phyloP scores from a whole-genome alignment of 1,140 invertebrate species.

The Parapsyche elsis region DNA sequence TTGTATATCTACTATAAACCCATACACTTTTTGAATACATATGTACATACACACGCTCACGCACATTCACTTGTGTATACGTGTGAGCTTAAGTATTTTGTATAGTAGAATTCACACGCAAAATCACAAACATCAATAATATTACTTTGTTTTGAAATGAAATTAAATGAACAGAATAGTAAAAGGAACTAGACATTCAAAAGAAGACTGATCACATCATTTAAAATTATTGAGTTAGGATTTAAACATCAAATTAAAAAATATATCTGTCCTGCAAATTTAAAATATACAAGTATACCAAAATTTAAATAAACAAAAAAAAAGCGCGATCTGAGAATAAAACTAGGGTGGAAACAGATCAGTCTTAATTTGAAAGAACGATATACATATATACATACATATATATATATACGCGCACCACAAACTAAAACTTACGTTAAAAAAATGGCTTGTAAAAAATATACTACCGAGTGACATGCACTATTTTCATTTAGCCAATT shows the following conservation, averaged over 20 bases:
- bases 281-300: not conserved
- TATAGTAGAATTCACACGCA: constrained; percentile 47
- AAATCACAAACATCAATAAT: constrained; percentile 31
- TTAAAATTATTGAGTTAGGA: not conserved
- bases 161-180: not conserved
- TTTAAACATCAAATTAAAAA: not conserved
- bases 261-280: not conserved
- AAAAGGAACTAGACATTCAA: not conserved
- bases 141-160: not conserved
- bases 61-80: not conserved
- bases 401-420: not conserved
- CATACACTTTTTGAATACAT: constrained; percentile 14
- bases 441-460: constrained; percentile 30
- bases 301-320: not conserved
- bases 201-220: constrained; percentile 16
- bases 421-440: constrained; percentile 19
- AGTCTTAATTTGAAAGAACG: constrained; percentile 11
- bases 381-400: not conserved
- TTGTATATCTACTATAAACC: constrained; percentile 51
- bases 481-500: constrained; percentile 17
- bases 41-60: not conserved
- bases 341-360: constrained; percentile 1
- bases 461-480: constrained; percentile 27
- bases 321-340: not conserved
- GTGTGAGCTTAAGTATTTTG: constrained; percentile 2